Percentiles rank a stretch among this genome's conserved stretches.
These are phyloP conservation scores for Palythoa grandiflora DNA, from an alignment of 92 coral and sea anemone species.

Conservation along the genomic window DNA sequence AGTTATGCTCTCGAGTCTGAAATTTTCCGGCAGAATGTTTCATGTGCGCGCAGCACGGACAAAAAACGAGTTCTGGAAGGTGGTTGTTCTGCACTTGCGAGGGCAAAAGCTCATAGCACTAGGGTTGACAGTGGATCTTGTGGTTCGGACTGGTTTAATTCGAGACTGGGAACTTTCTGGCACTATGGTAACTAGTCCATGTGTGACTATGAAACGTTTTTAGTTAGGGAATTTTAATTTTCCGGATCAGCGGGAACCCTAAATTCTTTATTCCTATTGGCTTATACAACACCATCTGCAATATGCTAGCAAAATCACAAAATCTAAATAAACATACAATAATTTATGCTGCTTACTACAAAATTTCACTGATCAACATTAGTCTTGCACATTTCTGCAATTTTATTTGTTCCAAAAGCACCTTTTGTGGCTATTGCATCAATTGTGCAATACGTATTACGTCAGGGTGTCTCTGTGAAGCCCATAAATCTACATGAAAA, in stretches of 20 bases:
- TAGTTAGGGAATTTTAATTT: not conserved
- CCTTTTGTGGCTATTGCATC: too few species aligned
- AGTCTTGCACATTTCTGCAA: not conserved
- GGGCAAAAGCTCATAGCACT: too few species aligned
- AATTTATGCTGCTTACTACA: not conserved
- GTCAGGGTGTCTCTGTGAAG: not conserved
- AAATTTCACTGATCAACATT: not conserved
- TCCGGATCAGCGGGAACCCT: not conserved
- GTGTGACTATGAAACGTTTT: too few species aligned
- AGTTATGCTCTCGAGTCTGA: too few species aligned
- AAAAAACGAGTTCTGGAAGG: too few species aligned
- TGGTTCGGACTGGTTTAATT: too few species aligned
- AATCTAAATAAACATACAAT: not conserved
- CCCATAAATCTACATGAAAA: not conserved
- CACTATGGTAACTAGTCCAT: too few species aligned
- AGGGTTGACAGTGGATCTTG: too few species aligned
- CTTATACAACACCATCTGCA: slow-evolving; percentile 1
- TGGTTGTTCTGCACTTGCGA: too few species aligned
- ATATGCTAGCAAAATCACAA: not conserved
- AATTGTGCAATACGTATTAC: not conserved
- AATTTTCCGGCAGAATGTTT: too few species aligned
- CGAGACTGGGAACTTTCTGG: too few species aligned
- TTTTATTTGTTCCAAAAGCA: not conserved
- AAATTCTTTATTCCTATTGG: not conserved
- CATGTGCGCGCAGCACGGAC: too few species aligned